These are phyloP conservation scores for Siphamia tubifer DNA, from an alignment of 2,113 vertebrate genomes.

Conservation along the genomic window DNA sequence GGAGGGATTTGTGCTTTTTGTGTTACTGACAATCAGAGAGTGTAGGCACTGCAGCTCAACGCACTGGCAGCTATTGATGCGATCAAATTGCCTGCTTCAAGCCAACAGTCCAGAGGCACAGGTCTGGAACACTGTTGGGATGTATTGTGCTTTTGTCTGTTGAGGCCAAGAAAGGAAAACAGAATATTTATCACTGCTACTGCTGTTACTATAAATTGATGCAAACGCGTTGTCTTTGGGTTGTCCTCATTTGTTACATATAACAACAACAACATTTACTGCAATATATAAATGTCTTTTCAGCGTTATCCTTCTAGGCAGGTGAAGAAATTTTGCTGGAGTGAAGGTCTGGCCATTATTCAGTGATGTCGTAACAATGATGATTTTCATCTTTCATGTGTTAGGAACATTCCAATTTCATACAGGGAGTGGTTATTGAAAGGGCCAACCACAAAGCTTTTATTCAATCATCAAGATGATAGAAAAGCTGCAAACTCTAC, in stretches of 20 bases:
- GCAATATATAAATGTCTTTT: conserved; percentile 24
- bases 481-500: conserved; percentile 3
- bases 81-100: conserved; percentile 50
- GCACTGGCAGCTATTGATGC: conserved; percentile 36
- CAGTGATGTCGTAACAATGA: conserved; percentile 19
- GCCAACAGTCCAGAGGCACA: conserved; percentile 22
- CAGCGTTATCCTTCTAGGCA: not conserved
- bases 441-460: conserved; percentile 4
- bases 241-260: conserved; percentile 32
- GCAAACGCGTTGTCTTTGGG: conserved; percentile 19
- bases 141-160: conserved; percentile 5
- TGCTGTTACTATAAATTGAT: conserved; percentile 23
- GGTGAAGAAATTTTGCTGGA: not conserved
- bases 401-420: not conserved
- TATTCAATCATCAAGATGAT: conserved; percentile 13
- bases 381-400: conserved; percentile 39
- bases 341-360: conserved; percentile 42
- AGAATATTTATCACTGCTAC: conserved; percentile 38
- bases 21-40: conserved; percentile 28
- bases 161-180: conserved; percentile 4
- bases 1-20: conserved; percentile 26
- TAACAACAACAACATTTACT: conserved; percentile 29
- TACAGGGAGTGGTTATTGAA: not conserved
- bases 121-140: conserved; percentile 2
- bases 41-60: not conserved